Base-by-base conservation (phyloP, 64 coral and sea anemone species). In the Platygyra sinensis region DNA sequence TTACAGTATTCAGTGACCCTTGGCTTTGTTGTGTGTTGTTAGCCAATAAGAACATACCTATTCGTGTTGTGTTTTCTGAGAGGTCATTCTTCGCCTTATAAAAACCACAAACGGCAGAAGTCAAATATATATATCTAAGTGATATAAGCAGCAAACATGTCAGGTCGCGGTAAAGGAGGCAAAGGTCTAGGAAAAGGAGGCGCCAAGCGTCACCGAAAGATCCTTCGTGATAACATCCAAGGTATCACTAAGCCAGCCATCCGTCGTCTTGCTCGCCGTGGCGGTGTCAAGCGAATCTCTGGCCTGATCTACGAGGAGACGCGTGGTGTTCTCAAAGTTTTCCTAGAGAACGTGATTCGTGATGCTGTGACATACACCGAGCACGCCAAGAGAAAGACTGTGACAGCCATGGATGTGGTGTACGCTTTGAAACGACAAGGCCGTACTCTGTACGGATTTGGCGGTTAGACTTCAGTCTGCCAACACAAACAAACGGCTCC, bases 161-260 rank as follows among this genome's bases (percentile, higher is more conserved):
- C 89, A 63, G 89, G 89, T 29, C 78, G 89, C 19, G 89, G 89
- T 74, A 91, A 91, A 91, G 89, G 89, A 83, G 89, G 89, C 7
- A 91, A 91, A 91, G 89, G 89, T 83, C 39, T 91, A 30, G 89
- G 89, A 76, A 91, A 91, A 91, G 89, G 89, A 85, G 89, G 89
- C 52, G 89, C 89, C 30, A 91, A 91, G 72, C 89, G 89, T 83
- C 89, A 91, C 29, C 89, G 89, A 83, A 91, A 91, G 29, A 91
- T 91, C 50, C 89, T 91, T 91, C 80, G 89, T 27, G 80, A 91
- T 54, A 90, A 90, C 59, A 84, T 91, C 72, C 89, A 91, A 72
- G 89, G 89, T 2, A 91, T 91, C 42, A 91, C 89, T 19, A 91
- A 91, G 67, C 89, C 89, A 74, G 89, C 89, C 72, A 91, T 91